Base-by-base conservation (phyloP, 2,797 vertebrate genomes). In the Aeoliscus strigatus region DNA sequence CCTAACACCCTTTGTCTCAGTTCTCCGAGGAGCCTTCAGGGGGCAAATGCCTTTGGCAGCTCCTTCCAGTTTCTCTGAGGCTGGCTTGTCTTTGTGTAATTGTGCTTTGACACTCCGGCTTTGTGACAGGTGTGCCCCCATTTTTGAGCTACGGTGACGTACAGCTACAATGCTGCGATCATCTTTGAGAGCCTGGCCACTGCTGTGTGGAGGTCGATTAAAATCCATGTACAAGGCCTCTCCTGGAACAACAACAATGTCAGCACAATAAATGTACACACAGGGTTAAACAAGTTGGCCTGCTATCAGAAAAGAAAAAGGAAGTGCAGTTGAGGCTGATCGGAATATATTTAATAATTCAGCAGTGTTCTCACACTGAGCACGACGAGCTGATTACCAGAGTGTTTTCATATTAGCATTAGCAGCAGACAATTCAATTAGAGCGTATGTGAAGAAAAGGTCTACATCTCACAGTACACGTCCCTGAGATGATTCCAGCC, bases 21-120 rank as follows among this genome's bases (percentile, higher is more conserved):
- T 51, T 66, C 51, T 39, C 35, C 7, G 9, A 35, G 54, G 23
- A 55, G 54, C 32, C 36, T 35, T 53, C 38, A 30, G 39, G 17
- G 31, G 50, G 23, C 39, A 45, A 21, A 45, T 75, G 40, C 47
- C 51, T 45, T 51, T 67, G 57, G 63, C 51, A 29, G 12, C 41
- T 40, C 39, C 41, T 24, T 14, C 47, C 43, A 9, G 14, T 5
- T 39, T 43, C 38, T 66, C 25, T 13, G 58, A 42, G 53, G 12
- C 30, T 7, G 16, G 31, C 33, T 49, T 50, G 13, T 36, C 54
- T 51, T 46, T 54, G 47, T 66, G 45, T 38, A 49, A 46, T 56
- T 76, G 70, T 75, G 75, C 75, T 78, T 70, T 54, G 44, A 60
- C 57, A 21, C 45, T 36, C 38, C 30, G 44, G 47, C 35, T 7